These are phyloP conservation scores for Myoxocephalus aenaeus DNA, from an alignment of 2,797 vertebrate species.

Conservation along the genomic window DNA sequence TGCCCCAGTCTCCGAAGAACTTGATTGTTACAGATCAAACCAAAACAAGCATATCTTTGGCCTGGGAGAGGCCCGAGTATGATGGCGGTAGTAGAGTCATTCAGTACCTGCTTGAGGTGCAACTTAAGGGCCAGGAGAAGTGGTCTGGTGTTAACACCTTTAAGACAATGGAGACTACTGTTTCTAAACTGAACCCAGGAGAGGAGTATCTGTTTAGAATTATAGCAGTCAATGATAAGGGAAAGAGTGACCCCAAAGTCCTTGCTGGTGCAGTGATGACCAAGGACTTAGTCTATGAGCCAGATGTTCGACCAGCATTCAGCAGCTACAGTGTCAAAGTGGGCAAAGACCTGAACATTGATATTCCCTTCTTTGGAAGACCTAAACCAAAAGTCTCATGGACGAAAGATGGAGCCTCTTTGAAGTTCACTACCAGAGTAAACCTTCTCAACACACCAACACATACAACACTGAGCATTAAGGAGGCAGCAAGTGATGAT, in stretches of 20 bases:
- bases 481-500: constrained; percentile 94
- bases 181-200: constrained; percentile 93
- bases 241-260: constrained; percentile 95
- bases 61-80: constrained; percentile 96
- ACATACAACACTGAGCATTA: constrained; percentile 91
- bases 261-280: constrained; percentile 95
- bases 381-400: constrained; percentile 94
- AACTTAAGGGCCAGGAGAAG: constrained; percentile 93
- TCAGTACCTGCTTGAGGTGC: constrained; percentile 97
- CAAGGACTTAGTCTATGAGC: constrained; percentile 96
- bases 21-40: constrained; percentile 95
- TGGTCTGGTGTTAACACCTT: constrained; percentile 94
- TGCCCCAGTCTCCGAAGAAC: constrained; percentile 95
- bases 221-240: constrained; percentile 97
- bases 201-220: constrained; percentile 97
- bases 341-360: constrained; percentile 93
- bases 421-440: constrained; percentile 95
- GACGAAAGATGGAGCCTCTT: constrained; percentile 91
- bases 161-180: constrained; percentile 92
- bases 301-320: constrained; percentile 94
- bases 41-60: constrained; percentile 94
- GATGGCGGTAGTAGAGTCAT: constrained; percentile 97
- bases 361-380: constrained; percentile 93
- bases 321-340: constrained; percentile 94
- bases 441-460: constrained; percentile 88